A percentile compares a stretch with the other conserved stretches of the same genome.
These are phyloP conservation scores for Takifugu rubripes DNA, from an alignment of 2,797 vertebrate genomes.

Conservation along the genomic window DNA sequence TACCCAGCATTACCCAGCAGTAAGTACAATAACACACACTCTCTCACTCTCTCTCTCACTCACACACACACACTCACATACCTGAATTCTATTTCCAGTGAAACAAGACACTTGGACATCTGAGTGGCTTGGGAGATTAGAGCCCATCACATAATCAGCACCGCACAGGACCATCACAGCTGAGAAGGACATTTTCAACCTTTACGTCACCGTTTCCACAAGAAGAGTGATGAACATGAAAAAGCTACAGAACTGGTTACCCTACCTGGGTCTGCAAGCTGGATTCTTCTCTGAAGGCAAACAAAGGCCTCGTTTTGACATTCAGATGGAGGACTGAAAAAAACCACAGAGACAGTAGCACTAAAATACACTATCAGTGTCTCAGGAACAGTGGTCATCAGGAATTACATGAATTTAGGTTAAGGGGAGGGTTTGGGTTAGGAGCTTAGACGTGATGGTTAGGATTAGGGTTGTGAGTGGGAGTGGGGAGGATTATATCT, in stretches of 20 bases:
- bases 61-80: not conserved
- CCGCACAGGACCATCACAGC: conserved; percentile 62
- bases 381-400: too few relatives aligned
- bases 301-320: conserved; percentile 76
- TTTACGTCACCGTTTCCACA: too few relatives aligned
- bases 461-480: too few relatives aligned
- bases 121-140: conserved; percentile 93
- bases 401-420: too few relatives aligned
- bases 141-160: conserved; percentile 89
- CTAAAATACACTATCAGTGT: too few relatives aligned
- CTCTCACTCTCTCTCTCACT: too few relatives aligned
- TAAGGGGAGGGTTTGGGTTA: too few relatives aligned
- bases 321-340: conserved; percentile 77
- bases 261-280: conserved; percentile 72
- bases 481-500: too few relatives aligned
- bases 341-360: conserved; percentile 9
- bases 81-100: conserved; percentile 93
- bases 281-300: conserved; percentile 75
- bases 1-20: not conserved
- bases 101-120: conserved; percentile 90
- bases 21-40: not conserved
- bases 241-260: not conserved
- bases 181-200: conserved; percentile 5
- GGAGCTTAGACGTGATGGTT: too few relatives aligned
- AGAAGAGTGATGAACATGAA: not conserved